These are phyloP conservation scores for Cyclura pinguis DNA, from an alignment of 2,797 vertebrate genomes.

Conservation along the genomic window DNA sequence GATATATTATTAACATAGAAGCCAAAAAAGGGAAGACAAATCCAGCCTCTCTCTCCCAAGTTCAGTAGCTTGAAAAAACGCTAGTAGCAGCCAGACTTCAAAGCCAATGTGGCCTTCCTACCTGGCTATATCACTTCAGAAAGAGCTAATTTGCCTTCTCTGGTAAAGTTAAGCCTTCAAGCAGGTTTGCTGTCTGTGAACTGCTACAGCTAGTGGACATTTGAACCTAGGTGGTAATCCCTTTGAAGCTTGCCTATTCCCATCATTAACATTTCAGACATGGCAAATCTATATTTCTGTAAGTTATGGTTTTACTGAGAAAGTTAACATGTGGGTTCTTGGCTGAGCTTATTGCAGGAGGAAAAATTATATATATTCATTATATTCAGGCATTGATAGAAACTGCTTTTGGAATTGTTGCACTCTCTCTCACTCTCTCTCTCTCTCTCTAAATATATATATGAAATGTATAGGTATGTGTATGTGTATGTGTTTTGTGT, in stretches of 20 bases:
- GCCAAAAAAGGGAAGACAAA: conserved; percentile 53
- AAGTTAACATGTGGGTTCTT: conserved; percentile 40
- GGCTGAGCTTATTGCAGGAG: neutral
- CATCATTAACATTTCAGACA: conserved; percentile 67
- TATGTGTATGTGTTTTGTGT: too few species aligned
- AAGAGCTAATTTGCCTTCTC: conserved; percentile 62
- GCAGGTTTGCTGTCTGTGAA: conserved; percentile 27
- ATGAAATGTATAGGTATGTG: too few species aligned
- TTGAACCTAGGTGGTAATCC: conserved; percentile 50
- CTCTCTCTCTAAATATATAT: too few species aligned
- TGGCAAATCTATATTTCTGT: conserved; percentile 11
- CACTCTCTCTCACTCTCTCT: too few species aligned
- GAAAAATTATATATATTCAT: too few species aligned
- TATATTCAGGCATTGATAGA: too few species aligned
- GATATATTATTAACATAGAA: conserved; percentile 16
- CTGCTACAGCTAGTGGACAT: conserved; percentile 53
- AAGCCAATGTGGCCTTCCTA: conserved; percentile 65
- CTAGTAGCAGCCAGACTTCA: conserved; percentile 70
- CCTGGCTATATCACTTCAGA: conserved; percentile 63
- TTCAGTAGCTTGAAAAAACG: conserved; percentile 49
- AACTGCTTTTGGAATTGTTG: too few species aligned
- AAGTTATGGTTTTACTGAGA: conserved; percentile 44
- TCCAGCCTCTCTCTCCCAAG: conserved; percentile 64
- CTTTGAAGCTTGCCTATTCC: conserved; percentile 64
- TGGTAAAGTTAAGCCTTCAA: conserved; percentile 52